Evolutionary conservation across 1,140 invertebrate species (phyloP).

Genomic region (Potamilus streckersoni): DNA sequence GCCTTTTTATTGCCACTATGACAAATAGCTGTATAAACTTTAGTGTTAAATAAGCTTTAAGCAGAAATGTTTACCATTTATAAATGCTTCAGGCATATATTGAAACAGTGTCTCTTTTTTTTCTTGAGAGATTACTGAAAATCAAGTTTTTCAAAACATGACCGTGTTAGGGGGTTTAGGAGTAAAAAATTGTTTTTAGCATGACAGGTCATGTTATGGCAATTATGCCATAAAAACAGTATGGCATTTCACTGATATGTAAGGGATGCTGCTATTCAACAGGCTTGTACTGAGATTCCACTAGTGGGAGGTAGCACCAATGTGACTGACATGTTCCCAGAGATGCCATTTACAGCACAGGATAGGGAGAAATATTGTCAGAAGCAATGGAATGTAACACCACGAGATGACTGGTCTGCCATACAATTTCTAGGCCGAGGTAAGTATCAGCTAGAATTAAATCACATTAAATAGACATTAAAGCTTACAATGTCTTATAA

Average conservation of each 20-base stretch:
- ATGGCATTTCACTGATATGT: neutral
- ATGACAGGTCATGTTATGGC: neutral
- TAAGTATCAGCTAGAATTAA: conserved; percentile 17
- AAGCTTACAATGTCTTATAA: too few relatives aligned
- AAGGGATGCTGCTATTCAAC: conserved; percentile 5
- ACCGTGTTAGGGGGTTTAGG: too few relatives aligned
- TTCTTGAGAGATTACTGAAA: too few relatives aligned
- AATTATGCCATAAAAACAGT: neutral
- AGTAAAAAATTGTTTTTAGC: too few relatives aligned
- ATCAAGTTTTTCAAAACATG: too few relatives aligned
- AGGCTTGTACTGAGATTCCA: conserved; percentile 63
- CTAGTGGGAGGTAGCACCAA: conserved; percentile 54
- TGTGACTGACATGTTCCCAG: conserved; percentile 63
- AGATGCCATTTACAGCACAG: conserved; percentile 52
- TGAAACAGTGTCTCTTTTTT: too few relatives aligned
- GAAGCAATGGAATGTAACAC: conserved; percentile 51
- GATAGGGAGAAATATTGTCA: conserved; percentile 54
- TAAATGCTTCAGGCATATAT: too few relatives aligned
- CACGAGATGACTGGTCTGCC: conserved; percentile 46
- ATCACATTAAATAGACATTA: too few relatives aligned
- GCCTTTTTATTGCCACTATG: too few relatives aligned
- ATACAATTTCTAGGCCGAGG: conserved; percentile 53
- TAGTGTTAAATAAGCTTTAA: too few relatives aligned
- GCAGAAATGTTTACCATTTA: too few relatives aligned
- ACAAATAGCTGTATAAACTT: too few relatives aligned